Conservation (phyloP, 2,113 vertebrate genomes). For the Scopus umbretta region DNA sequence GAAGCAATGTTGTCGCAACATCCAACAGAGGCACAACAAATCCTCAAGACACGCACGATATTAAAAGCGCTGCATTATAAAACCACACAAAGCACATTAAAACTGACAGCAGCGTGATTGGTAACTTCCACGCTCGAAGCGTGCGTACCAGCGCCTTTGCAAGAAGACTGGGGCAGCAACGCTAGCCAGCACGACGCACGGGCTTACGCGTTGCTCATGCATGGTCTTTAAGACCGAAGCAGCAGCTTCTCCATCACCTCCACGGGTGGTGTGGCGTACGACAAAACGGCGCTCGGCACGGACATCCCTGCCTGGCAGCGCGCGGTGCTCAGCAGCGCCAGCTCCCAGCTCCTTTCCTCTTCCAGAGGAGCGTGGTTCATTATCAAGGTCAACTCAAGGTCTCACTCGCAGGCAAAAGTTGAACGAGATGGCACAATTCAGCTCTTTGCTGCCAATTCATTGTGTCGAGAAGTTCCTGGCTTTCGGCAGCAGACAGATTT, state of each 20-base stretch:
- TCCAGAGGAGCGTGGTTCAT: background rate
- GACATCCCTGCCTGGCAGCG: background rate
- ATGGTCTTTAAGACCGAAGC: rapidly evolving
- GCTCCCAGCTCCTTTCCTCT: background rate
- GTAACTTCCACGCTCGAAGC: background rate
- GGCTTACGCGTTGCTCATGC: rapidly evolving
- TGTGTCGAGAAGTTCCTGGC: background rate
- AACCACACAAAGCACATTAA: background rate
- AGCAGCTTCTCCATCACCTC: background rate
- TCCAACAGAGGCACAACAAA: background rate
- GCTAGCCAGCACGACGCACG: rapidly evolving
- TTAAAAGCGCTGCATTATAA: rapidly evolving
- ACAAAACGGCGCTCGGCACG: background rate
- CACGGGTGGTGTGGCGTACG: rapidly evolving
- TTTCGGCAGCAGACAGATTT: background rate
- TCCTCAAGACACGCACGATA: background rate
- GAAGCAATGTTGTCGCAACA: background rate
- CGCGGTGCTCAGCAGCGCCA: rapidly evolving
- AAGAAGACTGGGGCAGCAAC: background rate
- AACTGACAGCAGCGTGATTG: rapidly evolving
- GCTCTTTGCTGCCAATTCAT: background rate
- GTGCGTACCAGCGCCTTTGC: rapidly evolving
- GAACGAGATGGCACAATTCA: rapidly evolving
- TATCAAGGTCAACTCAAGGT: background rate
- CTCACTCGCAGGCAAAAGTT: background rate